Base-by-base conservation (phyloP, 2,888 invertebrate species). In the Rhagophthalmus giganteus region DNA sequence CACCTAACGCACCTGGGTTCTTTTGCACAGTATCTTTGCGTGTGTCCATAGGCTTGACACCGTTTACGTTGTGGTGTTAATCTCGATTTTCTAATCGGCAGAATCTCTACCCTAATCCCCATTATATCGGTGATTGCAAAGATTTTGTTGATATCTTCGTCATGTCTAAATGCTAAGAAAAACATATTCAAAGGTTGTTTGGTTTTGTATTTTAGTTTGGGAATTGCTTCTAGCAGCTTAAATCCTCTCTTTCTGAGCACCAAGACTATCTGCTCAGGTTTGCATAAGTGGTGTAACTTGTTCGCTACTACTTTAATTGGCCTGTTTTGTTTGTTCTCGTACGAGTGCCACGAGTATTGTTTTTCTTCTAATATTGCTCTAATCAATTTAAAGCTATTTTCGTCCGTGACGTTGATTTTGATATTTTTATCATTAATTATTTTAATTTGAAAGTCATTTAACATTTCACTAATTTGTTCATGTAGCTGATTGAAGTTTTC, bases 41-140 rank as follows among this genome's bases (percentile, higher is more conserved):
- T 59, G 45, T 61, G 60, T 14, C 59, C 57, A 50, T 50, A 63
- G 24, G 33, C 40, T 42, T 63, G 60, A 28, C 58, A 61, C 20
- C 50, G 45, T 31, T 51, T 51, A 33, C 58, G 59, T 48, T 63
- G 59, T 1, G 55, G 51, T 13, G 32, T 32, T 24, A 33, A 25
- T 16, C 16, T 50, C 4, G 35, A 32, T 33, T 55, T 55, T 24
- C 34, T 40, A 7, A 44, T 12, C 27, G 48, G n/a, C n/a, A n/a
- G n/a, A 10, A 47, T 47, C 26, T 47, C 24, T 4, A 55, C 31
- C 25, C 32, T 33, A 6, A 49, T 30, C 8, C 39, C 42, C 30
- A 51, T 34, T n/a, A 27, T 12, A 2, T 30, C 30, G 10, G 30
- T 30, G 13, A 30, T 30, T 4, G 12, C 30, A 13, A 12, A 30